Evolutionary conservation across 2,113 vertebrate genomes (phyloP).

Genomic region (Ramphastos sulfuratus): DNA sequence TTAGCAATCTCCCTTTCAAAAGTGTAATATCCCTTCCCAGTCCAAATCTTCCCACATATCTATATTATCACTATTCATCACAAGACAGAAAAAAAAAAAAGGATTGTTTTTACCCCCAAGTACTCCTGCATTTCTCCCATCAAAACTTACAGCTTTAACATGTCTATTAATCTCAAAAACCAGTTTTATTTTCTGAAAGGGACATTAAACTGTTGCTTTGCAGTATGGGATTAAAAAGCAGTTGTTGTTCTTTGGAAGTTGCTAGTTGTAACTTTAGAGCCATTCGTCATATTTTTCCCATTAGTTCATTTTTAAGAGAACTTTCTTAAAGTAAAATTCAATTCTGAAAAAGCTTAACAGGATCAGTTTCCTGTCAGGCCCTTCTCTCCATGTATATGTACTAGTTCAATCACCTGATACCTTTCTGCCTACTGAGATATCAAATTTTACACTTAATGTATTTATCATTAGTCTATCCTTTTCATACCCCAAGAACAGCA

Average conservation of each 20-base stretch:
- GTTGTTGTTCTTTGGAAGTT: neutral
- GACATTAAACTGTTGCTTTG: neutral
- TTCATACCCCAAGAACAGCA: neutral
- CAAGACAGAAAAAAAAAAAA: neutral
- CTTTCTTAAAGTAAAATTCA: neutral
- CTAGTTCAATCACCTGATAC: neutral
- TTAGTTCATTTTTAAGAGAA: neutral
- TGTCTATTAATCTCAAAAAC: neutral
- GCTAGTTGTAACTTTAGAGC: neutral
- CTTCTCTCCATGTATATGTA: neutral
- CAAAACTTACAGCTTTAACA: neutral
- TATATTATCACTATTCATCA: accelerated
- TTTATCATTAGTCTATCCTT: neutral
- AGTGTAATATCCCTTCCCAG: neutral
- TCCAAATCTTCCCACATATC: accelerated
- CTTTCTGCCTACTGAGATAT: neutral
- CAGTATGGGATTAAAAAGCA: neutral
- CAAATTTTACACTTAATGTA: neutral
- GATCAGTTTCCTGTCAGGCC: neutral
- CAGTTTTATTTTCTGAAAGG: neutral
- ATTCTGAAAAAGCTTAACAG: neutral
- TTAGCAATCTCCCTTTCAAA: neutral
- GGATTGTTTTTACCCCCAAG: accelerated
- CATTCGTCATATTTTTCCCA: neutral
- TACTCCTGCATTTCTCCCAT: neutral